Evolutionary conservation across 92 coral and sea anemone species (phyloP).

Genomic region (Plumapathes pennacea): DNA sequence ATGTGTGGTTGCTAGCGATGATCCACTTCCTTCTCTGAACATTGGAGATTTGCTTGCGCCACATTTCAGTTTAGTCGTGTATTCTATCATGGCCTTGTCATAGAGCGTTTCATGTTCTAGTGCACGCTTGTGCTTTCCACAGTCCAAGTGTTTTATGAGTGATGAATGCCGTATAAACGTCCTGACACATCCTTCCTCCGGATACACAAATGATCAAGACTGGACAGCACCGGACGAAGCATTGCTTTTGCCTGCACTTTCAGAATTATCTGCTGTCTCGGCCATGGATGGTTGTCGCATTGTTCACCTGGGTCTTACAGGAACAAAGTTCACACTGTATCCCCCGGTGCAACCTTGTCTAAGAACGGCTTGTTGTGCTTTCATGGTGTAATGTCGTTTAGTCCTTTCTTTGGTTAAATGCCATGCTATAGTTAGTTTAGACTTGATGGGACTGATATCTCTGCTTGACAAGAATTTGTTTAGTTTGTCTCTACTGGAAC

Average conservation of each 20-base stretch:
- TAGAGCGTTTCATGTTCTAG: conserved; percentile 52
- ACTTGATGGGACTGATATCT: conserved; percentile 10
- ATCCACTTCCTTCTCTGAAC: conserved; percentile 9
- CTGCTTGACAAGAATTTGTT: neutral
- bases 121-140: conserved; percentile 50
- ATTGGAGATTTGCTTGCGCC: conserved; percentile 29
- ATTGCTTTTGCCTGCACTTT: conserved; percentile 13
- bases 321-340: conserved; percentile 30
- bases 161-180: conserved; percentile 55
- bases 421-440: conserved; percentile 3
- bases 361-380: conserved; percentile 18
- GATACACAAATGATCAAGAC: conserved; percentile 33
- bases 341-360: too few species aligned
- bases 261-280: conserved; percentile 17
- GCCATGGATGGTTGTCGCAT: conserved; percentile 3
- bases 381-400: conserved; percentile 5
- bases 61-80: conserved; percentile 38
- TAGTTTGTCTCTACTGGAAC: neutral
- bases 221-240: neutral
- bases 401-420: conserved; percentile 1
- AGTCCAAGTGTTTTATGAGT: conserved; percentile 56
- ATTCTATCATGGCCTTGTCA: conserved; percentile 36
- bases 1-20: conserved; percentile 7
- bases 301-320: conserved; percentile 22
- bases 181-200: conserved; percentile 61